Evolutionary conservation across 1,140 invertebrate genomes (phyloP).

Genomic region (Drosophila malerkotliana): DNA sequence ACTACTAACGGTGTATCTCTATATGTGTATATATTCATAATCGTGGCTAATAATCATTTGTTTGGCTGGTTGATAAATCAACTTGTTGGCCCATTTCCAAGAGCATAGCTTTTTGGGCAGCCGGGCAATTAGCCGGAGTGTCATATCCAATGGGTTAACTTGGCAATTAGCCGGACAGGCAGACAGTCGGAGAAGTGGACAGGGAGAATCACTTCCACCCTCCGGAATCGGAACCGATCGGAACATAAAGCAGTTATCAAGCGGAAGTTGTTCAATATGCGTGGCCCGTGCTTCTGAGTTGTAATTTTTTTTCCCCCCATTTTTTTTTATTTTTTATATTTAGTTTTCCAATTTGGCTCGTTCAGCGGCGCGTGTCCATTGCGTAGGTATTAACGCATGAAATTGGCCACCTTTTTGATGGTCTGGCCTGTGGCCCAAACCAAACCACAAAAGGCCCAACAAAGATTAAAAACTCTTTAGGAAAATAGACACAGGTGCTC

Average conservation of each 20-base stretch:
- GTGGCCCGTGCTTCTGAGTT: slow-evolving; percentile 44
- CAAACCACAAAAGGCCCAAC: background rate
- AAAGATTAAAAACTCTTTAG: slow-evolving; percentile 72
- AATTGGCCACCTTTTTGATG: slow-evolving; percentile 60
- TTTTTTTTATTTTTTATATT: background rate
- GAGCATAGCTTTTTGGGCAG: slow-evolving; percentile 21
- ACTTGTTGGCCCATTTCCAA: slow-evolving; percentile 35
- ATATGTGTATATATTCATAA: background rate
- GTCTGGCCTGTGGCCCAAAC: slow-evolving; percentile 1
- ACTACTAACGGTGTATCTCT: too few relatives aligned
- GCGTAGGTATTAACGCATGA: slow-evolving; percentile 71
- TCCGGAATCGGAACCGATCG: slow-evolving; percentile 18
- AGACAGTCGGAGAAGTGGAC: background rate
- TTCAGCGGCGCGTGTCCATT: slow-evolving; percentile 67
- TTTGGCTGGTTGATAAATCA: slow-evolving; percentile 18
- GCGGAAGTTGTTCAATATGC: slow-evolving; percentile 78
- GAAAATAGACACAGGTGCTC: slow-evolving; percentile 43
- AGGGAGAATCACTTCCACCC: slow-evolving; percentile 31
- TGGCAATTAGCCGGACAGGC: slow-evolving; percentile 56
- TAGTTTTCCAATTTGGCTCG: slow-evolving; percentile 10
- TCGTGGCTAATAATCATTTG: slow-evolving; percentile 12
- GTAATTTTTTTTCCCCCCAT: background rate
- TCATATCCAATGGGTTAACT: slow-evolving; percentile 70
- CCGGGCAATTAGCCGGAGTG: slow-evolving; percentile 60
- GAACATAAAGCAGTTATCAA: slow-evolving; percentile 34